Evolutionary conservation across 2,888 invertebrate species (phyloP).

Genomic region (Scaptomyza polygonia): DNA sequence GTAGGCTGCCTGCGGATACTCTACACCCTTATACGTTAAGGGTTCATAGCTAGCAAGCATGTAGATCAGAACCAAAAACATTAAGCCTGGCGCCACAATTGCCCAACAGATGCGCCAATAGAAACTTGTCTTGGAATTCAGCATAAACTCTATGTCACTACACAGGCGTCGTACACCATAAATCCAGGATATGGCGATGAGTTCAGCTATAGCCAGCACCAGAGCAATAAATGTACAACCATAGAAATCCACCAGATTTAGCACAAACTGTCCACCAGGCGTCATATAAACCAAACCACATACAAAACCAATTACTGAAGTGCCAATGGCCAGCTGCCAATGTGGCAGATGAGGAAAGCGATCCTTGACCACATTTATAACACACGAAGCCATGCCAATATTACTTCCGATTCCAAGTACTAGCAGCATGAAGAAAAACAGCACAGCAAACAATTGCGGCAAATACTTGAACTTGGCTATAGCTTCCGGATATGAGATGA

Average conservation of each 20-base stretch:
- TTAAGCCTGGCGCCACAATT: slow-evolving; percentile 88
- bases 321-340: slow-evolving; percentile 85
- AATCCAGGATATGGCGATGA: slow-evolving; percentile 89
- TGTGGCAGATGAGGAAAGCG: slow-evolving; percentile 83
- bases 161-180: slow-evolving; percentile 90
- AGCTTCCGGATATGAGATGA: slow-evolving; percentile 89
- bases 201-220: slow-evolving; percentile 88
- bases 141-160: slow-evolving; percentile 92
- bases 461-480: slow-evolving; percentile 85
- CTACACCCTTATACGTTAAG: slow-evolving; percentile 86
- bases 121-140: slow-evolving; percentile 86
- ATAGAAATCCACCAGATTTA: slow-evolving; percentile 90
- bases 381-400: slow-evolving; percentile 84
- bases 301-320: slow-evolving; percentile 85
- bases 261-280: slow-evolving; percentile 89
- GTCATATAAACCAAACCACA: slow-evolving; percentile 88
- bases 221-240: slow-evolving; percentile 91
- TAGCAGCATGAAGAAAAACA: slow-evolving; percentile 86
- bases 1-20: slow-evolving; percentile 87
- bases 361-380: slow-evolving; percentile 85
- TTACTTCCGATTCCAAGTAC: slow-evolving; percentile 86
- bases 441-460: slow-evolving; percentile 86
- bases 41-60: slow-evolving; percentile 87
- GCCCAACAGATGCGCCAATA: slow-evolving; percentile 94
- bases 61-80: slow-evolving; percentile 89